Base-by-base conservation (phyloP, 2,113 vertebrate species). In the Oryzias melastigma region DNA sequence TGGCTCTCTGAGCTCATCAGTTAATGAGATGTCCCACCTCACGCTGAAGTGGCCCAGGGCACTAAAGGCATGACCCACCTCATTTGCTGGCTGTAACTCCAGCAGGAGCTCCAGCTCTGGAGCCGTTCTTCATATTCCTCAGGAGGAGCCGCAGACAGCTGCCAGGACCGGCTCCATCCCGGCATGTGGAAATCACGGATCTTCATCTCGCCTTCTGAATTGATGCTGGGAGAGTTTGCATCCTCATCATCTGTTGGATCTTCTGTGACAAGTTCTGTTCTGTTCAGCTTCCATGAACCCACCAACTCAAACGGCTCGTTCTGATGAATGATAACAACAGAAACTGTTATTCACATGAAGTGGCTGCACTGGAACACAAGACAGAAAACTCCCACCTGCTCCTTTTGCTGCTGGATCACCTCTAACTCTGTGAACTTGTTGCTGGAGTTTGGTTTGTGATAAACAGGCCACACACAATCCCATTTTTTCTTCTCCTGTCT, bases 401-500 rank as follows among this genome's bases (percentile, higher is more conserved):
- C 73, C 27, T 71, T 35, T 3, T 81, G 60, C 3, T 75, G 49
- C 4, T 69, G 46, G 5, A 80, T 3, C 15, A 54, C 0, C 5
- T 63, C 58, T 5, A 51, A 24, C n/a, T 52, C 1, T 2, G 73
- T 70, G 14, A 40, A 15, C 40, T 50, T 78, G 66, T 80, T 15
- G 0, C 48, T 71, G 42, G 25, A 3, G 0, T 4, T 25, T 62
- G 44, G 67, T 35, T 35, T 3, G 42, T 52, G 41, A 18, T 73
- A 80, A 8, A 67, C 59, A 4, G 73, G 47, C 88, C 88, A 89
- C 0, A 55, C 6, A 4, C 27, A 1, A 67, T 89, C 85, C 88
- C 88, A 89, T 4, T 59, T 4, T 29, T 62, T 27, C 48, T 87
- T 88, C 68, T 78, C 49, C 61, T 89, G 88, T 43, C 88, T 79